phyloP scores from a whole-genome alignment of 2,888 invertebrate species.

The Lycaena phlaeas region DNA sequence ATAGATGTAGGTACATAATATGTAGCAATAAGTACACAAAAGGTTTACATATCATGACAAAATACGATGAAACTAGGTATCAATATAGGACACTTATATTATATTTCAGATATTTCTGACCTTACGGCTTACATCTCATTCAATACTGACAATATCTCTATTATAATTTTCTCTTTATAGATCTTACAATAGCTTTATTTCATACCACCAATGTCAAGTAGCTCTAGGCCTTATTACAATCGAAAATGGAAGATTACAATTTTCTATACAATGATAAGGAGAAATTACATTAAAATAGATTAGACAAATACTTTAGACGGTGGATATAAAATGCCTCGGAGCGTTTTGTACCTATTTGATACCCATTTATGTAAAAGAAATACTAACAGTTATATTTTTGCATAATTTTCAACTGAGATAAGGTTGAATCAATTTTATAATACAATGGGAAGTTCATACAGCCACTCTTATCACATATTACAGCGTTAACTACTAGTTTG shows the following conservation, averaged over 20 bases:
- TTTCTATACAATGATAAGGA: constrained; percentile 30
- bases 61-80: constrained; percentile 45
- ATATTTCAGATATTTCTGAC: constrained; percentile 33
- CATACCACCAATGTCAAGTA: constrained; percentile 4
- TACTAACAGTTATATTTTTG: constrained; percentile 10
- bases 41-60: constrained; percentile 27
- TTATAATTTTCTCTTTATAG: background rate
- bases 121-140: background rate
- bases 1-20: too few relatives aligned
- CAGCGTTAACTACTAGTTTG: constrained; percentile 56
- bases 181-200: background rate
- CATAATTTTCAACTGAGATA: too few relatives aligned
- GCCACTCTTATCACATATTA: constrained; percentile 72
- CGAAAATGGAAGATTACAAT: constrained; percentile 35
- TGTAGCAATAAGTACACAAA: constrained; percentile 57
- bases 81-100: constrained; percentile 50
- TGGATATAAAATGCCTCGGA: constrained; percentile 39
- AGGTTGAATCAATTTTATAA: constrained; percentile 16
- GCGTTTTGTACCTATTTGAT: constrained; percentile 57
- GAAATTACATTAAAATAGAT: constrained; percentile 41
- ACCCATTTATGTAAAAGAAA: constrained; percentile 28
- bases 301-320: constrained; percentile 47
- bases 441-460: constrained; percentile 56
- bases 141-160: constrained; percentile 6
- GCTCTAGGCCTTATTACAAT: constrained; percentile 9